phyloP scores from a whole-genome alignment of 1,140 invertebrate species.

The Tribolium madens region DNA sequence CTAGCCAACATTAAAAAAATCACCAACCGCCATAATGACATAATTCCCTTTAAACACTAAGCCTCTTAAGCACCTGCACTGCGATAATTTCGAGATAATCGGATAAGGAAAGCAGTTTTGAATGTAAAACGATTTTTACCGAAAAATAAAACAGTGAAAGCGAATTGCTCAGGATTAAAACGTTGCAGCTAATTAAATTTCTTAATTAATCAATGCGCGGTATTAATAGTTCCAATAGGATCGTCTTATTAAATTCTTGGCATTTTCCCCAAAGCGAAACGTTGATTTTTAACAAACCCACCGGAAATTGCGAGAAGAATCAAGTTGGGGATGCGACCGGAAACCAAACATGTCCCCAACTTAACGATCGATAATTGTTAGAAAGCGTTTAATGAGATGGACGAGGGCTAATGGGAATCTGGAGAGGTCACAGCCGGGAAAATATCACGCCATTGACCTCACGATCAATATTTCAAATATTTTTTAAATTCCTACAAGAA shows the following conservation, averaged over 20 bases:
- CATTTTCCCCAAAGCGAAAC: neutral
- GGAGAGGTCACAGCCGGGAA: neutral
- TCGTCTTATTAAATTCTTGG: constrained; percentile 14
- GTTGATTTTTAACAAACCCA: neutral
- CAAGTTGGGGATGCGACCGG: neutral
- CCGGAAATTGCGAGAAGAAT: constrained; percentile 16
- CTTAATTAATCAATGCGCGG: constrained; percentile 8
- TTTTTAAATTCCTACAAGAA: constrained; percentile 14
- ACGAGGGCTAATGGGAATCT: constrained; percentile 5
- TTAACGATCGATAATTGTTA: neutral
- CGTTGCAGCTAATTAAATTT: constrained; percentile 8
- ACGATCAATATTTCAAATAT: constrained; percentile 30
- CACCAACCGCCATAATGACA: constrained; percentile 9
- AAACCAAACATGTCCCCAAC: neutral
- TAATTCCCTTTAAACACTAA: constrained; percentile 18
- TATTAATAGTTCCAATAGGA: neutral
- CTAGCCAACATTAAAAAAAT: constrained; percentile 19
- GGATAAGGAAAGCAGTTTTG: constrained; percentile 14
- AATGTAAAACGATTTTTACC: constrained; percentile 19
- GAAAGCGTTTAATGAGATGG: neutral
- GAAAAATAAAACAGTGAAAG: constrained; percentile 15
- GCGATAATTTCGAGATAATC: constrained; percentile 20
- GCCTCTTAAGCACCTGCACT: constrained; percentile 16
- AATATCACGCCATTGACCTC: constrained; percentile 17
- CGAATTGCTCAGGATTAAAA: neutral